phyloP scores from a whole-genome alignment of 2,797 vertebrate species.

The Enteromius viviparus region DNA sequence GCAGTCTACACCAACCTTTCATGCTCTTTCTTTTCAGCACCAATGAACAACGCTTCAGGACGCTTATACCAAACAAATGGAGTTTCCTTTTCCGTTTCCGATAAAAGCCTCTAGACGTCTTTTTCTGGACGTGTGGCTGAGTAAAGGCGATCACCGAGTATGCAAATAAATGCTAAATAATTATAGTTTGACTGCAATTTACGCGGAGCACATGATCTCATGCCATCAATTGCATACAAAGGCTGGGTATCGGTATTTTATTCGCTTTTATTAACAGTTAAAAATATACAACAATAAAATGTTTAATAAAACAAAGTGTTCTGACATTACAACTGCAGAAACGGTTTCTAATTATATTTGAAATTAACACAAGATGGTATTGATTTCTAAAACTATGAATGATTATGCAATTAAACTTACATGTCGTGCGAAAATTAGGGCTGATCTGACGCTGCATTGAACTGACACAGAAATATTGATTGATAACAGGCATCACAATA shows the following conservation, averaged over 20 bases:
- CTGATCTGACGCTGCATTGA: background rate
- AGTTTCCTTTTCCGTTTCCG: slow-evolving; percentile 40
- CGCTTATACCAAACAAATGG: slow-evolving; percentile 21
- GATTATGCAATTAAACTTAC: background rate
- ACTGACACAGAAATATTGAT: background rate
- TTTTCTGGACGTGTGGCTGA: background rate
- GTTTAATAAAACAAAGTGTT: background rate
- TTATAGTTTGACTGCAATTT: background rate
- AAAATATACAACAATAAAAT: background rate
- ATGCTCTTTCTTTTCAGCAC: slow-evolving; percentile 22
- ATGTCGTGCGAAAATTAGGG: background rate
- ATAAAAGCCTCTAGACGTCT: slow-evolving; percentile 24
- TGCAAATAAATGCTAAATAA: background rate
- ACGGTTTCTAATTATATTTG: background rate
- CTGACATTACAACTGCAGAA: background rate
- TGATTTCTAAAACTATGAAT: background rate
- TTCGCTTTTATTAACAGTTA: background rate
- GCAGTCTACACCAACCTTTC: slow-evolving; percentile 8
- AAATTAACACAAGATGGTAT: too few relatives aligned
- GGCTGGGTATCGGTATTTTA: background rate
- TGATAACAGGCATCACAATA: background rate
- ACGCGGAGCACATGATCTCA: background rate
- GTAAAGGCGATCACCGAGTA: background rate
- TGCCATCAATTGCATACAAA: background rate
- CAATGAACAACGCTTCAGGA: slow-evolving; percentile 29